Base-by-base conservation (phyloP, 2,797 vertebrate genomes). In the Ibycter americanus region DNA sequence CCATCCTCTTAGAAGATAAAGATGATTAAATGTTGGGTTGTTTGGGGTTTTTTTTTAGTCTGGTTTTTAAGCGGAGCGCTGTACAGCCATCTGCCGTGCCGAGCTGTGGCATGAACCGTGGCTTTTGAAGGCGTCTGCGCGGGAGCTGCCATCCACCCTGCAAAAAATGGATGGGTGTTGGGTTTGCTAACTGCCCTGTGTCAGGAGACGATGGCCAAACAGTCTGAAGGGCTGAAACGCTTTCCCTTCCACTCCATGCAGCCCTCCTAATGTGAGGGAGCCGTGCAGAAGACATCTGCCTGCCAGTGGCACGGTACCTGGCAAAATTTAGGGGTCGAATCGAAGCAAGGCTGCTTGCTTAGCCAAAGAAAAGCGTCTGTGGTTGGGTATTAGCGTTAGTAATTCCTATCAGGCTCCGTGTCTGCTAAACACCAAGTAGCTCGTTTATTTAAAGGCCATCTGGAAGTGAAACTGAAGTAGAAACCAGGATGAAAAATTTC, bases 251-350 rank as follows among this genome's bases (percentile, higher is more conserved):
- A 7, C 29, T 13, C 40, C 4, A 0, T 9, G 21, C 36, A 16
- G n/a, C 34, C 15, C 22, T n/a, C 29, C 36, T 13, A 6, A 21
- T 6, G 6, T 3, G 1, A 68, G 42, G 42, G 21, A 5, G 20
- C 11, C 32, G 55, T 44, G 34, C 54, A 5, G 83, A 32, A 11
- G 0, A 9, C 4, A 59, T 5, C 40, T 19, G 63, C 11, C 0
- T 3, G 12, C 8, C 52, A 1, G 32, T 15, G 38, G 40, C 15
- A 8, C 23, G 2, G 29, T 2, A 1, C 2, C 0, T 12, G 8
- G 4, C 12, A 15, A 22, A 46, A 22, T 0, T 2, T 21, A 32
- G 62, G 51, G 18, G 4, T 25, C 31, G 26, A 13, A 15, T 29
- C 13, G 34, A 58, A 76, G 16, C 68, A 14, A 26, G 52, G 26